Conservation (phyloP, 1,140 invertebrate genomes). For the Drosophila seguyi region DNA sequence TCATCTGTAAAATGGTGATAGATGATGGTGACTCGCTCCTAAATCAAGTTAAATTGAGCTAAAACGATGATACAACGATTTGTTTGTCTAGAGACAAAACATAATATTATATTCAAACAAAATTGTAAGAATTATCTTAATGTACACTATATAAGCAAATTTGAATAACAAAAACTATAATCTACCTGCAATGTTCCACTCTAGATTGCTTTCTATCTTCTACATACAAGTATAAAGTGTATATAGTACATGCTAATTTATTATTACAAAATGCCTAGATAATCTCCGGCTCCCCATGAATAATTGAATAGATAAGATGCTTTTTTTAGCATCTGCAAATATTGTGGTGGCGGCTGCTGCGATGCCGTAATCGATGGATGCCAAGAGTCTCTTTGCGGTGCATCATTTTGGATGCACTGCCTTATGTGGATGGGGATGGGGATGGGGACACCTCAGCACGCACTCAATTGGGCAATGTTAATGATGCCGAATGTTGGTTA, state of each 20-base stretch:
- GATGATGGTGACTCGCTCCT: too few species aligned
- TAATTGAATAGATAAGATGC: conserved; percentile 4
- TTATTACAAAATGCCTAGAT: conserved; percentile 3
- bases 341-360: conserved; percentile 3
- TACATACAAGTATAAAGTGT: background rate
- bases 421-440: conserved; percentile 16
- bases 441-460: conserved; percentile 41
- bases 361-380: conserved; percentile 28
- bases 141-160: background rate
- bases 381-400: conserved; percentile 9
- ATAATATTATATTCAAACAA: too few species aligned
- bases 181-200: background rate
- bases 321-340: conserved; percentile 3
- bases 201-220: background rate
- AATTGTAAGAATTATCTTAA: background rate
- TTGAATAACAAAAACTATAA: background rate
- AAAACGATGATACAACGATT: too few species aligned
- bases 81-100: too few species aligned
- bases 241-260: background rate
- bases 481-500: conserved; percentile 61
- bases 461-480: conserved; percentile 66
- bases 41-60: too few species aligned
- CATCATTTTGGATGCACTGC: conserved; percentile 25
- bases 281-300: background rate
- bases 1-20: too few species aligned